Base-by-base conservation (phyloP, 2,888 invertebrate species). In the Smittia sp. region DNA sequence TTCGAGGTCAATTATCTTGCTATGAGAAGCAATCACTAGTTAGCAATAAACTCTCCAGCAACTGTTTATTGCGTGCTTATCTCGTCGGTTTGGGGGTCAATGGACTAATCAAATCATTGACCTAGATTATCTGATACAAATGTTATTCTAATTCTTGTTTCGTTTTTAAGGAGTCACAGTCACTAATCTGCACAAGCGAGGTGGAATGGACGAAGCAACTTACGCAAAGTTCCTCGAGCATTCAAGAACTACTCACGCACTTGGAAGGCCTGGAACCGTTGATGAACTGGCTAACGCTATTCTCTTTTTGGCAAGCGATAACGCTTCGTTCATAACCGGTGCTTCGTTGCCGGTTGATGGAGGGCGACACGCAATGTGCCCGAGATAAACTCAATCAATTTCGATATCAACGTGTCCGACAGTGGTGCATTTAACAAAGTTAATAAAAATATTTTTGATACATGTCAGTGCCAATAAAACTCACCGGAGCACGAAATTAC, bases 351-450 rank as follows among this genome's bases (percentile, higher is more conserved):
- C 96, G 0, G 92, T 98, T 0, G 98, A 98, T 82, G 98, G 98
- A 22, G 98, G 98, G 0, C 86, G 96, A 65, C 94, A 96, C 81
- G 93, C 92, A 4, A 92, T 96, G 91, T 96, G 96, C 78, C 96
- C 96, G 9, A 88, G 96, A 78, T 94, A 88, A 86, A 15, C n/a
- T 46, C 3, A n/a, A 46, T 46, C 46, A 46, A 46, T 11, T 46
- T 46, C 13, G 11, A 6, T 11, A n/a, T 46, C 15, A n/a, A 46
- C 15, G 46, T n/a, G n/a, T n/a, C n/a, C n/a, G n/a, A n/a, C n/a
- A n/a, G n/a, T n/a, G n/a, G n/a, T n/a, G n/a, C 46, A 46, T 46
- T 46, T 46, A 46, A 6, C n/a, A 15, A 46, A 11, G 39, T 9
- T 39, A 39, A 39, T 46, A 46, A 46, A n/a, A 2, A 6, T 46